phyloP scores from a whole-genome alignment of 35 echinoderm and acorn worm genomes.

The Patiria miniata region DNA sequence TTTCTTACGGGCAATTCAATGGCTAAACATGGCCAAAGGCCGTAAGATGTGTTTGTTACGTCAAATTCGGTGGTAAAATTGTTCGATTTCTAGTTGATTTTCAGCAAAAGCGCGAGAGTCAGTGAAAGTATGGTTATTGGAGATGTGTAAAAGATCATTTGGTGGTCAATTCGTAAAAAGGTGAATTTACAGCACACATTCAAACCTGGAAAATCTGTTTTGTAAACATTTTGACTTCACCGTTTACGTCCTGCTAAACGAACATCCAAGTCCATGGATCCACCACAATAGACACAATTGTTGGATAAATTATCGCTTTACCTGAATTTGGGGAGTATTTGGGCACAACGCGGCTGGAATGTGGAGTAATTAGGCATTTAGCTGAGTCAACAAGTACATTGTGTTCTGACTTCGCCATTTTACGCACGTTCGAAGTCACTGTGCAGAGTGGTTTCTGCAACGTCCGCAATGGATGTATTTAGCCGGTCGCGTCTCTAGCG shows the following conservation, averaged over 20 bases:
- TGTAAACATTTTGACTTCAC: neutral
- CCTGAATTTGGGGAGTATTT: neutral
- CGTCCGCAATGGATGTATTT: conserved; percentile 45
- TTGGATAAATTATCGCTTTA: conserved; percentile 11
- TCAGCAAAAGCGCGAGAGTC: neutral
- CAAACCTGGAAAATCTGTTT: conserved; percentile 3
- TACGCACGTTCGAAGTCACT: conserved; percentile 30
- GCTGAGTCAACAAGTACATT: conserved; percentile 37
- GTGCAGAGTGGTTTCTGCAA: conserved; percentile 49
- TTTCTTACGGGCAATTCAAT: neutral
- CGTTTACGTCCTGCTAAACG: neutral
- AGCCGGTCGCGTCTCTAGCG: conserved; percentile 50
- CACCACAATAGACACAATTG: neutral
- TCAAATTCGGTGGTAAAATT: neutral
- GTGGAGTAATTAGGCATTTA: neutral
- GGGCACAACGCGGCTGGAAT: neutral
- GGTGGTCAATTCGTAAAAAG: neutral
- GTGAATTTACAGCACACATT: neutral
- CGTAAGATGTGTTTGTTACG: conserved; percentile 5
- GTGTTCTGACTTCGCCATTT: conserved; percentile 52
- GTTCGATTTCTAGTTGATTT: neutral
- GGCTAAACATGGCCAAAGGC: neutral
- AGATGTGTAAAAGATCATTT: neutral
- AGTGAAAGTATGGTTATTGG: conserved; percentile 8
- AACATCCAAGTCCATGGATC: neutral